Conservation (phyloP, 2,888 invertebrate species). For the Apotomis capreana region DNA sequence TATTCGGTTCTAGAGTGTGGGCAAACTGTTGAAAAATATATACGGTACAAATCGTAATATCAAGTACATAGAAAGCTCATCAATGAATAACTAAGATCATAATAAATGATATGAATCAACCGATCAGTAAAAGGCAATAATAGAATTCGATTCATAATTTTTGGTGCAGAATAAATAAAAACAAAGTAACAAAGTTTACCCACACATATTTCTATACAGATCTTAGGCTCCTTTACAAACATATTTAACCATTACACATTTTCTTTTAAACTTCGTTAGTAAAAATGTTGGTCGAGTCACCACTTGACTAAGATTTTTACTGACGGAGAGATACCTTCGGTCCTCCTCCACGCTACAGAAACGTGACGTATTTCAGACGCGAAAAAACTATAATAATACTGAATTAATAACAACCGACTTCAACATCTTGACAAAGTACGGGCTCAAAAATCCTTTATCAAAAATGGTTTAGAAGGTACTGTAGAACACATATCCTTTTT, state of each 20-base stretch:
- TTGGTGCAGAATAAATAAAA: slow-evolving; percentile 9
- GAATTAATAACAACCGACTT: too few species aligned
- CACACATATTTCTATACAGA: slow-evolving; percentile 21
- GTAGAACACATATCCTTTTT: too few species aligned
- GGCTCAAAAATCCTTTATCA: too few species aligned
- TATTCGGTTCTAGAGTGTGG: slow-evolving; percentile 20
- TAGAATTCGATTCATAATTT: slow-evolving; percentile 21
- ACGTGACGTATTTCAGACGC: slow-evolving; percentile 7
- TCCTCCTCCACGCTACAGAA: neutral
- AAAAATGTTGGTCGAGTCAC: neutral
- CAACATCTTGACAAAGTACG: too few species aligned
- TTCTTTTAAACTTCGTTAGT: neutral
- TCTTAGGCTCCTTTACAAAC: slow-evolving; percentile 9
- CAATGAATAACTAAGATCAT: slow-evolving; percentile 6
- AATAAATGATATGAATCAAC: slow-evolving; percentile 16
- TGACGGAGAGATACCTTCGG: neutral
- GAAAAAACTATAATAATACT: neutral
- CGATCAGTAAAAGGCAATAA: slow-evolving; percentile 8
- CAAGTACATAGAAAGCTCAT: slow-evolving; percentile 32
- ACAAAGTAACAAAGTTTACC: slow-evolving; percentile 28
- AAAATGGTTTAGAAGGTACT: too few species aligned
- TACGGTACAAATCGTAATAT: slow-evolving; percentile 9
- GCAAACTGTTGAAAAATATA: slow-evolving; percentile 29
- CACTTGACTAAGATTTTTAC: neutral
- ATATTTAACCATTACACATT: slow-evolving; percentile 2